Percentiles rank a stretch among this genome's conserved stretches.
Conservation (phyloP, 2,797 vertebrate genomes). For the Carduelis carduelis region DNA sequence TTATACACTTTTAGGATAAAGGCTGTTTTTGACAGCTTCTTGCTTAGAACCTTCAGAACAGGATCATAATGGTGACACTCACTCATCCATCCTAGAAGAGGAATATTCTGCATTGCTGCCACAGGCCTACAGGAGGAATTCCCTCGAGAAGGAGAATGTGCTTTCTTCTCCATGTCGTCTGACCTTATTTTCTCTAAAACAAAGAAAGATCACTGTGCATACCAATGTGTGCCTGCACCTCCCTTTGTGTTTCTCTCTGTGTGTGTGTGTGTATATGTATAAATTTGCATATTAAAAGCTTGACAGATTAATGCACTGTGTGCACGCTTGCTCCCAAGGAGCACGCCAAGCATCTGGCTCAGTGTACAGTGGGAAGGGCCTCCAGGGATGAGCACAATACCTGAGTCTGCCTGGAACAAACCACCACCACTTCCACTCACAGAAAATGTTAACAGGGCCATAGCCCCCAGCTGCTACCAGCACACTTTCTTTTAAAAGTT, state of each 20-base stretch:
- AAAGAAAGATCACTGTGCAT: background rate
- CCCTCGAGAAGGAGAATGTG: background rate
- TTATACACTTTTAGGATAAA: background rate
- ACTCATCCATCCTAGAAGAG: background rate
- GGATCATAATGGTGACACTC: background rate
- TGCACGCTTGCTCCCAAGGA: background rate
- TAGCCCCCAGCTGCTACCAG: background rate
- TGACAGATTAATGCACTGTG: background rate
- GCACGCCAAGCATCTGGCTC: background rate
- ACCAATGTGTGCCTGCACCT: background rate
- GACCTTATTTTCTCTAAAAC: background rate
- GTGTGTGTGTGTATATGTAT: background rate
- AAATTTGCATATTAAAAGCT: background rate
- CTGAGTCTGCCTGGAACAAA: background rate
- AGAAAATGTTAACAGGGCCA: background rate
- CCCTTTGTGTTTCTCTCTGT: background rate
- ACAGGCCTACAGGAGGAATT: background rate
- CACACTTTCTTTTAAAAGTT: background rate
- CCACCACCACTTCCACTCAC: background rate
- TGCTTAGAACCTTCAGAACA: background rate
- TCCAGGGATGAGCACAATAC: background rate
- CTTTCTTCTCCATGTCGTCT: background rate
- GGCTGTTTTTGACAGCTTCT: background rate
- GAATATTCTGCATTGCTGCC: background rate
- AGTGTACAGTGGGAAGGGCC: background rate